These are phyloP conservation scores for Amorpha juglandis DNA, from an alignment of 2,888 invertebrate species.

Conservation along the genomic window DNA sequence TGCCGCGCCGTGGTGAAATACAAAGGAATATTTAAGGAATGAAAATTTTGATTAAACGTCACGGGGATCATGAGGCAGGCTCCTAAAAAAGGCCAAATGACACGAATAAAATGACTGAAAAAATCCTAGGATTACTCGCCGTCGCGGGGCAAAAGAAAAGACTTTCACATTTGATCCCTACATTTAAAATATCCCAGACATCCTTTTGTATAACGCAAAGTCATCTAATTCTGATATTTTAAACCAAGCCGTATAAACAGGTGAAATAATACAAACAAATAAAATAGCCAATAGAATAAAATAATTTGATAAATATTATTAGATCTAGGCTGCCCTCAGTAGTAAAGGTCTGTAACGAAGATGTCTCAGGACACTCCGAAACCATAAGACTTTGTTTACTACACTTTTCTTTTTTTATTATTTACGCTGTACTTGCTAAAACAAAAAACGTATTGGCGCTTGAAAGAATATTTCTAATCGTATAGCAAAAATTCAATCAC, in stretches of 20 bases:
- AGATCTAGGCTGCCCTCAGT: no score
- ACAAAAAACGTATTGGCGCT: no score
- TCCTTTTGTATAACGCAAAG: constrained; percentile 32
- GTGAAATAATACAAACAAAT: background rate
- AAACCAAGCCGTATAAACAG: background rate
- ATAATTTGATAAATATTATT: no score
- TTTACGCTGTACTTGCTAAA: no score
- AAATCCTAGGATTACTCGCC: constrained; percentile 20
- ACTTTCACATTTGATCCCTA: constrained; percentile 18
- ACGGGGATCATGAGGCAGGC: constrained; percentile 8
- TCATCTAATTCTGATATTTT: background rate
- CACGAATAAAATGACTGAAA: constrained; percentile 15
- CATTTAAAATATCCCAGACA: constrained; percentile 29
- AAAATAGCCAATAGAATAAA: no score
- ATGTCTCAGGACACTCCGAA: no score
- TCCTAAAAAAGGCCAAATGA: constrained; percentile 9
- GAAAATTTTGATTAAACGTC: constrained; percentile 21
- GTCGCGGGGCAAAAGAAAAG: constrained; percentile 11
- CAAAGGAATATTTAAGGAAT: constrained; percentile 10
- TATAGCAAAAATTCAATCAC: no score
- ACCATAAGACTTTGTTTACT: no score
- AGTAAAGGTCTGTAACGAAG: no score
- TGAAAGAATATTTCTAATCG: no score
- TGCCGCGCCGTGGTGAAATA: background rate
- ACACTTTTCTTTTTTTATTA: no score